Base-by-base conservation (phyloP, 1,140 invertebrate genomes). In the Leptopilina clavipes region DNA sequence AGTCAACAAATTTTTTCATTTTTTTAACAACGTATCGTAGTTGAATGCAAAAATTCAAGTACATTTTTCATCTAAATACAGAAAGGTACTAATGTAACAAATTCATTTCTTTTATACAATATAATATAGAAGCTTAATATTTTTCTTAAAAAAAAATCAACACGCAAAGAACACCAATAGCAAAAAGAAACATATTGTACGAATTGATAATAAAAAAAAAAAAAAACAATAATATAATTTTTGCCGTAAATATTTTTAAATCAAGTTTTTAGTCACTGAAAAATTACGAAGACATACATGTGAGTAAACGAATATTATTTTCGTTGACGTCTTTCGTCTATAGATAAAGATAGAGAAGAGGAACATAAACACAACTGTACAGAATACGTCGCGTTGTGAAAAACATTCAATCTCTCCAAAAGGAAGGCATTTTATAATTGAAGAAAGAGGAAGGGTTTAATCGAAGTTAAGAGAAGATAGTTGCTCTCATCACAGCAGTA, bases 1-100 rank as follows among this genome's bases (percentile, higher is more conserved):
- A 44, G 12, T 25, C 37, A 18, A 65, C 31, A 74, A 10, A 73
- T 76, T 71, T 79, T 74, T 59, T 52, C 19, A 44, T 71, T 1
- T 40, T n/a, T 76, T 19, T 17, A 74, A 72, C 72, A 54, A 65
- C 25, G 12, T 48, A n/a, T 40, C 7, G 12, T 65, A 31, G 25
- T 22, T 22, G 19, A 65, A 22, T 65, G 59, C 25, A 65, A 65
- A 31, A 65, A 65, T 37, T 31, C 3, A 31, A 65, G 25, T 22
- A 22, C 22, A 65, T 22, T 65, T 22, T 14, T 25, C 12, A 19
- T 31, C 56, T 25, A 25, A 31, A 65, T 12, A 25, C 48, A n/a
- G 0, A 8, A 17, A 56, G 18, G 31, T 6, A 11, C 18, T 45
- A 19, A 71, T 31, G 19, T 1, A 48, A 18, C 1, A 31, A 31